phyloP scores from a whole-genome alignment of 2,888 invertebrate species.

The Tinea trinotella region DNA sequence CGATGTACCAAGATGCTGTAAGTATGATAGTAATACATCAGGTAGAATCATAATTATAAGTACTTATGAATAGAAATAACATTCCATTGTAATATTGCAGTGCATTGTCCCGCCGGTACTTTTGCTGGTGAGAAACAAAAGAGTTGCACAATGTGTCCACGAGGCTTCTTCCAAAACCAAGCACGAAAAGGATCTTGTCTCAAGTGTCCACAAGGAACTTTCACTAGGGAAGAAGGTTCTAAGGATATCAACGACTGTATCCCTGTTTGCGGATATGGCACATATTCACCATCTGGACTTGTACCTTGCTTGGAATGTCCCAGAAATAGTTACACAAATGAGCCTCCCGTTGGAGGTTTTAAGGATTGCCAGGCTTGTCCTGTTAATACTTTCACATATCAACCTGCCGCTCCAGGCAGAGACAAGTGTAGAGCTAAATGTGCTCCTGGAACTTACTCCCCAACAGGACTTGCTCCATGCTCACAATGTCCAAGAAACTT shows the following conservation, averaged over 20 bases:
- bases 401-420: conserved; percentile 89
- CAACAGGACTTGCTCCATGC: conserved; percentile 94
- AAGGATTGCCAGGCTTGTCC: conserved; percentile 96
- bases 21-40: no score
- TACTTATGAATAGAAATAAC: neutral
- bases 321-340: conserved; percentile 89
- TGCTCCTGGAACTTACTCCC: conserved; percentile 90
- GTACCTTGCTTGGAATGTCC: conserved; percentile 96
- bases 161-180: conserved; percentile 94
- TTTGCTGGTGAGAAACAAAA: conserved; percentile 92
- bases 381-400: conserved; percentile 89
- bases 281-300: conserved; percentile 94
- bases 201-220: conserved; percentile 93
- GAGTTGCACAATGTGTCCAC: conserved; percentile 90
- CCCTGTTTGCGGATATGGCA: conserved; percentile 96
- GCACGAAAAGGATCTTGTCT: conserved; percentile 92
- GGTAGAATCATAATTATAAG: no score
- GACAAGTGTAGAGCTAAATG: conserved; percentile 91
- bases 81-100: conserved; percentile 57
- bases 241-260: conserved; percentile 89
- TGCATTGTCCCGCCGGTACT: conserved; percentile 97
- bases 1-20: conserved; percentile 92
- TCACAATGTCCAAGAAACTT: conserved; percentile 93
- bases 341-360: conserved; percentile 91
- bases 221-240: conserved; percentile 91